Conservation (phyloP, 2,888 invertebrate species). For the Drosophila algonquin region DNA sequence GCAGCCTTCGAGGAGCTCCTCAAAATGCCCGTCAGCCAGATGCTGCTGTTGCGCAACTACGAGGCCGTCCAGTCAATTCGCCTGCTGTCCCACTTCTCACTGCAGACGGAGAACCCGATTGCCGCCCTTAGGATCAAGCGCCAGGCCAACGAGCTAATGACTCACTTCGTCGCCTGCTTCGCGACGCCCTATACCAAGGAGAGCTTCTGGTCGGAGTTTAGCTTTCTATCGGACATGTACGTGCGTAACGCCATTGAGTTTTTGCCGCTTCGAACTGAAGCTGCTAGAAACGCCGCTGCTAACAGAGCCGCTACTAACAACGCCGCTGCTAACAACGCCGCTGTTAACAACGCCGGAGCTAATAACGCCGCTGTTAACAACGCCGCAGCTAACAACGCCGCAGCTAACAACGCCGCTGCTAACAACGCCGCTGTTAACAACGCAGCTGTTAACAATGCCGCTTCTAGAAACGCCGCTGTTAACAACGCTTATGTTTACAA, state of each 20-base stretch:
- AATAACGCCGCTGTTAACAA: no score
- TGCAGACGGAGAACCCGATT: background rate
- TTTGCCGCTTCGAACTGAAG: background rate
- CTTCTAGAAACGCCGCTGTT: no score
- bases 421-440: no score
- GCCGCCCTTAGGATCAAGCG: constrained; percentile 1
- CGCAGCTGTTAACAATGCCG: no score
- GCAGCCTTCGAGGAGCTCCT: constrained; percentile 38
- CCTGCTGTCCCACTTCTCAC: constrained; percentile 6
- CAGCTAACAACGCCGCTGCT: no score
- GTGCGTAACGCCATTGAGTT: constrained; percentile 1
- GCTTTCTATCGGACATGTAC: constrained; percentile 14
- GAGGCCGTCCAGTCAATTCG: constrained; percentile 27
- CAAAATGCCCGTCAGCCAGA: constrained; percentile 12
- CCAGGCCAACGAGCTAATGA: constrained; percentile 19
- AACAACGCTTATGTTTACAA: no score
- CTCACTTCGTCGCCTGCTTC: constrained; percentile 5
- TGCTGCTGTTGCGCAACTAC: constrained; percentile 40
- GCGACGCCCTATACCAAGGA: background rate
- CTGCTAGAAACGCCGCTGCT: no score
- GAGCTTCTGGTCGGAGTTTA: constrained; percentile 38
- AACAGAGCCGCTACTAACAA: no score
- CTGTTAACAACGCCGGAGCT: no score
- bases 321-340: no score
- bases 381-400: no score